These are phyloP conservation scores for Euzophera pinguis DNA, from an alignment of 2,888 invertebrate species.

Conservation along the genomic window DNA sequence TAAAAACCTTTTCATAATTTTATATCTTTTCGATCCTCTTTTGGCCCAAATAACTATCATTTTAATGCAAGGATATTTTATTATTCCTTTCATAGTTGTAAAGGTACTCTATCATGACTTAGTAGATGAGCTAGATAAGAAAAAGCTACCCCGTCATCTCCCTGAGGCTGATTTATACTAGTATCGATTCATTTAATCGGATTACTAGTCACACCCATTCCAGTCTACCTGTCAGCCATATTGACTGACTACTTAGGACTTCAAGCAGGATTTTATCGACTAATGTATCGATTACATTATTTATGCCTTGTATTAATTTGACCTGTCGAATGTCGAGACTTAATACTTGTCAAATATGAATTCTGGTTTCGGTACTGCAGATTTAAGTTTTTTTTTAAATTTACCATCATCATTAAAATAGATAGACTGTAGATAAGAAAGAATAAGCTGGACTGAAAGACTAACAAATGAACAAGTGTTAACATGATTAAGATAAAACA, in stretches of 20 bases:
- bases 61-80: too few relatives aligned
- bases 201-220: slow-evolving; percentile 31
- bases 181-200: slow-evolving; percentile 37
- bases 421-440: too few relatives aligned
- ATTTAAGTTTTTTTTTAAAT: too few relatives aligned
- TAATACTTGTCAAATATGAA: too few relatives aligned
- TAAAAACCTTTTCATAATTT: too few relatives aligned
- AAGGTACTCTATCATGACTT: neutral
- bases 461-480: too few relatives aligned
- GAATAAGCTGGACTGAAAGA: too few relatives aligned
- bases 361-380: too few relatives aligned
- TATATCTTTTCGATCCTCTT: too few relatives aligned
- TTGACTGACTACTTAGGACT: slow-evolving; percentile 17
- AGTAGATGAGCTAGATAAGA: neutral
- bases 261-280: slow-evolving; percentile 5
- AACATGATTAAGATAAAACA: too few relatives aligned
- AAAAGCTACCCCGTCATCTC: slow-evolving; percentile 7
- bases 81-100: neutral
- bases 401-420: too few relatives aligned
- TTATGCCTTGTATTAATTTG: neutral
- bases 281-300: neutral
- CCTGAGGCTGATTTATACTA: neutral
- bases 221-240: slow-evolving; percentile 23
- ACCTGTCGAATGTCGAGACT: neutral
- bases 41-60: too few relatives aligned